These are phyloP conservation scores for Chrysomallon squamiferum DNA, from an alignment of 1,140 invertebrate species.

Conservation along the genomic window DNA sequence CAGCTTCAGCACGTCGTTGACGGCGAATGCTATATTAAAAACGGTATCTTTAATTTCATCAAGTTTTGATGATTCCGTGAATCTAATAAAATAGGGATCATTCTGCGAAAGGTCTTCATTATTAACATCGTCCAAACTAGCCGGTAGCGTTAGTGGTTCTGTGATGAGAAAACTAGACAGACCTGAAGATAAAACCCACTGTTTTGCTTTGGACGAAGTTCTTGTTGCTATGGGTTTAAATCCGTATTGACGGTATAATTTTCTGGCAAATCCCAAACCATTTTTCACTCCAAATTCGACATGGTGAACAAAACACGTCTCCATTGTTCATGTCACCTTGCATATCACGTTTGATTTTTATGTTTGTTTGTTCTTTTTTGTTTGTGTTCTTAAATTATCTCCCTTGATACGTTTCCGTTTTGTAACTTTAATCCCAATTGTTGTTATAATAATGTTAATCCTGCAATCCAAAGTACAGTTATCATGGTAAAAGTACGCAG, in stretches of 20 bases:
- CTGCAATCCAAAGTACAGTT: too few species aligned
- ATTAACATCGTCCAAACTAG: background rate
- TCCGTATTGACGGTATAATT: conserved; percentile 54
- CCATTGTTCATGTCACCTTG: conserved; percentile 8
- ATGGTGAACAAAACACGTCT: conserved; percentile 60
- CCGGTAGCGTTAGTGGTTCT: conserved; percentile 15
- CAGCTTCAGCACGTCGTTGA: conserved; percentile 58
- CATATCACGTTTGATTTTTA: too few species aligned
- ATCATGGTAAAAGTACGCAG: too few species aligned
- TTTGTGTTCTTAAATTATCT: too few species aligned
- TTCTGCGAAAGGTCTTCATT: background rate
- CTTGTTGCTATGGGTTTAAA: conserved; percentile 56
- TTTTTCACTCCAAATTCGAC: conserved; percentile 64
- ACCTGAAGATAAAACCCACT: conserved; percentile 61
- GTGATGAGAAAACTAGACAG: conserved; percentile 62
- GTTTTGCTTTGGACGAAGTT: conserved; percentile 41
- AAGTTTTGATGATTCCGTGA: background rate
- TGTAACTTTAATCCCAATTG: too few species aligned
- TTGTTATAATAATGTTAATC: too few species aligned
- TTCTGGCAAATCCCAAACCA: conserved; percentile 36
- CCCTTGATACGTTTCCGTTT: too few species aligned
- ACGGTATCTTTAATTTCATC: conserved; percentile 57
- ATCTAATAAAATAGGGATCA: conserved; percentile 20
- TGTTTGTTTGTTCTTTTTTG: too few species aligned
- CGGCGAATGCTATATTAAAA: conserved; percentile 66